Evolutionary conservation across 2,113 vertebrate genomes (phyloP).

Genomic region (Perognathus longimembris): DNA sequence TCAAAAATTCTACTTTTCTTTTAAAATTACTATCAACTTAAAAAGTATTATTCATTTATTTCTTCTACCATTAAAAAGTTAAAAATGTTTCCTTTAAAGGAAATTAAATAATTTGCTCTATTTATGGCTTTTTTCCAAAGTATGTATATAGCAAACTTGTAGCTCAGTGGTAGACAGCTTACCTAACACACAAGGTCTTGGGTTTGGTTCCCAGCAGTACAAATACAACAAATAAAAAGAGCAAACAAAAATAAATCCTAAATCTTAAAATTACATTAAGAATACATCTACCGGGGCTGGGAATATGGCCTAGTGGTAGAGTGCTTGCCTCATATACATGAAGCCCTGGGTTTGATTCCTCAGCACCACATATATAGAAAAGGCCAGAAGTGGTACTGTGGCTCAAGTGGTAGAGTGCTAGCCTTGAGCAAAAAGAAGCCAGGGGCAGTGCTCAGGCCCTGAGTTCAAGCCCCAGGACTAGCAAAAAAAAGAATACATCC

Average conservation of each 20-base stretch:
- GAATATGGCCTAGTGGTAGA: too few relatives aligned
- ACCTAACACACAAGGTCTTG: not conserved
- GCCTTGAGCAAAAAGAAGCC: too few relatives aligned
- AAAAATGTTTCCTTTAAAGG: constrained; percentile 57
- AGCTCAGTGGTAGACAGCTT: not conserved
- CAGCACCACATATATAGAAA: too few relatives aligned
- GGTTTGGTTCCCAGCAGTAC: not conserved
- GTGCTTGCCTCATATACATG: too few relatives aligned
- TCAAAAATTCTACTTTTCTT: constrained; percentile 30
- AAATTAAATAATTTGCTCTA: not conserved
- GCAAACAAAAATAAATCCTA: not conserved
- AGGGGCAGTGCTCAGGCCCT: too few relatives aligned
- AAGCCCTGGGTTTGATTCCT: too few relatives aligned
- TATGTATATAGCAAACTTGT: too few relatives aligned
- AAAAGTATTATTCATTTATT: constrained; percentile 26
- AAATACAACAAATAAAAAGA: not conserved
- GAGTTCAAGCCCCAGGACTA: too few relatives aligned
- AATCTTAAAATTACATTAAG: constrained; percentile 1
- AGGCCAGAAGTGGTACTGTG: too few relatives aligned
- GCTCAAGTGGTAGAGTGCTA: too few relatives aligned
- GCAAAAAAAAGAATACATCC: too few relatives aligned
- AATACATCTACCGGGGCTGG: constrained; percentile 46
- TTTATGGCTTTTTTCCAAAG: constrained; percentile 7
- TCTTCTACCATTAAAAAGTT: not conserved
- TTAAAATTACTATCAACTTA: constrained; percentile 56